These are phyloP conservation scores for Sclerurus mexicanus DNA, from an alignment of 2,113 vertebrate species.

Conservation along the genomic window DNA sequence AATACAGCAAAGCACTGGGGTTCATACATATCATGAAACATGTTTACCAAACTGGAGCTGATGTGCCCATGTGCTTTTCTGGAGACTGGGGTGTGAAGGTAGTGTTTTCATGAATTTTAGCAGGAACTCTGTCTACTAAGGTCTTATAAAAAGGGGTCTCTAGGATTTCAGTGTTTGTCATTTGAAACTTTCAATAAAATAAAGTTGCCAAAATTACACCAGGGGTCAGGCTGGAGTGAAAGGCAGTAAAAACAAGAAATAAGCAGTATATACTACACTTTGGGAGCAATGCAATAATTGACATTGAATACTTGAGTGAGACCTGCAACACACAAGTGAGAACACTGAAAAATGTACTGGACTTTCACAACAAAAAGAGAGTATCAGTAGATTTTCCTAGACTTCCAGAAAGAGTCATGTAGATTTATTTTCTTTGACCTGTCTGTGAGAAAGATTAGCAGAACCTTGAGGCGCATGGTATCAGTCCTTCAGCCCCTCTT, in stretches of 20 bases:
- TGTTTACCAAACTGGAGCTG: background rate
- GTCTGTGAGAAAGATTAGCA: background rate
- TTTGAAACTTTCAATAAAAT: background rate
- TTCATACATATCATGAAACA: background rate
- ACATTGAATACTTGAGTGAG: rapidly evolving
- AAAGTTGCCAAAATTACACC: background rate
- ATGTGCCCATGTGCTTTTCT: background rate
- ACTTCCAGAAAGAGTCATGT: background rate
- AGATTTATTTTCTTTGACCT: background rate
- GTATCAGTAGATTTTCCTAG: background rate
- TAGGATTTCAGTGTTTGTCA: background rate
- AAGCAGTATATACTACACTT: background rate
- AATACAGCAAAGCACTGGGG: background rate
- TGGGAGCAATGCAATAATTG: background rate
- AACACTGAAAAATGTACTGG: background rate
- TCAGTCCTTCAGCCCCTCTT: background rate
- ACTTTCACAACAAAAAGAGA: background rate
- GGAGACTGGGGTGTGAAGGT: background rate
- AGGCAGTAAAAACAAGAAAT: background rate
- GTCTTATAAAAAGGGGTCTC: background rate
- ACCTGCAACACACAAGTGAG: background rate
- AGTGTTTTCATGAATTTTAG: background rate
- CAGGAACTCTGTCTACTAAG: background rate
- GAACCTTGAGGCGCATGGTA: background rate
- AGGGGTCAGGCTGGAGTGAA: background rate